phyloP scores from a whole-genome alignment of 2,113 vertebrate species.

The Phyllostomus discolor region DNA sequence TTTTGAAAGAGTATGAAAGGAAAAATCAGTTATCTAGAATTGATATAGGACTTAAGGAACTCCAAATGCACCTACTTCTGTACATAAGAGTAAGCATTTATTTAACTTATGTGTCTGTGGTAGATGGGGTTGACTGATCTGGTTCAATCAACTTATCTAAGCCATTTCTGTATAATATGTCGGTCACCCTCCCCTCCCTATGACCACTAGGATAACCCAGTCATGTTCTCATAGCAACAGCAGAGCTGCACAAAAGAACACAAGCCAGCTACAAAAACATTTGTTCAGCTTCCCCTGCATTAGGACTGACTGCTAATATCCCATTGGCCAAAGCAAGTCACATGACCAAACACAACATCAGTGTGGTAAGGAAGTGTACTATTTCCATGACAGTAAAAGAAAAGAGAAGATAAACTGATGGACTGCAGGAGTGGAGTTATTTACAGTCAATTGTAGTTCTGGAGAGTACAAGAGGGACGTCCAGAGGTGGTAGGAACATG shows the following conservation, averaged over 20 bases:
- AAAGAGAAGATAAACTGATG: neutral
- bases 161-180: neutral
- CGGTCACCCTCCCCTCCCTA: neutral
- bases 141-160: neutral
- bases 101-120: neutral
- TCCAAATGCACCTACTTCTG: neutral
- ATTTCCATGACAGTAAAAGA: neutral
- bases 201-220: neutral
- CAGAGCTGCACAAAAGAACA: neutral
- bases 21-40: neutral
- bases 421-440: neutral
- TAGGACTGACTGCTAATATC: neutral
- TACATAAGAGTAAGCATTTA: neutral
- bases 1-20: neutral
- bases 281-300: neutral
- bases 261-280: neutral
- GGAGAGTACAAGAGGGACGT: neutral
- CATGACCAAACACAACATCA: neutral
- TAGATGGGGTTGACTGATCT: neutral
- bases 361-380: neutral
- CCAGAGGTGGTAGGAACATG: neutral
- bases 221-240: neutral
- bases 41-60: neutral
- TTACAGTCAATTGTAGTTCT: neutral
- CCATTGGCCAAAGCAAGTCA: neutral